Percentiles rank a stretch among this genome's conserved stretches.
Evolutionary conservation across 30 jellyfish, hydroid and myxozoan genomes (phyloP).

Genomic region (Aurelia aurita complex sp. Pacific): DNA sequence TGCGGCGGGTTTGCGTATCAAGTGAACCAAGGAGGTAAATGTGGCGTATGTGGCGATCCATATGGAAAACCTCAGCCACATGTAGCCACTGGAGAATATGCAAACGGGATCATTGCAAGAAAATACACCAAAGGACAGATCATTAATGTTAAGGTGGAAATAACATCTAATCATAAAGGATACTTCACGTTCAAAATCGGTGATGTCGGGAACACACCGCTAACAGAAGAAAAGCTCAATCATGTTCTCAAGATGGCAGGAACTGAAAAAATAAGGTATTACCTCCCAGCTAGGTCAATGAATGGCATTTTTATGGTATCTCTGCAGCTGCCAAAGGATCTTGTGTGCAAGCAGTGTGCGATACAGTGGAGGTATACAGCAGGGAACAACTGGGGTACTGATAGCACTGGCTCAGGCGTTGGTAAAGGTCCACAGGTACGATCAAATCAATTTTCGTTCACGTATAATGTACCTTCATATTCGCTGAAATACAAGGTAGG

Average conservation of each 20-base stretch:
- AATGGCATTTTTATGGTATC: slow-evolving; percentile 28
- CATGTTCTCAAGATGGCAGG: slow-evolving; percentile 24
- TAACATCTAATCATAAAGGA: slow-evolving; percentile 67
- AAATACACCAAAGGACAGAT: slow-evolving; percentile 50
- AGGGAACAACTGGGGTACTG: slow-evolving; percentile 72
- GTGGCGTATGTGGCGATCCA: slow-evolving; percentile 80
- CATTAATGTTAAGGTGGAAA: slow-evolving; percentile 34
- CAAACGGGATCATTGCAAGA: slow-evolving; percentile 38
- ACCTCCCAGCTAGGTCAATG: slow-evolving; percentile 20
- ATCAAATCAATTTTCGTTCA: background rate
- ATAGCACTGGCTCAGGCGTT: slow-evolving; percentile 28
- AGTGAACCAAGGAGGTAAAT: slow-evolving; percentile 37
- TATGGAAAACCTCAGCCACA: slow-evolving; percentile 13
- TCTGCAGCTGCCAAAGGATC: slow-evolving; percentile 26
- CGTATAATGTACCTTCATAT: no score
- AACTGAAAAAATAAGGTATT: background rate
- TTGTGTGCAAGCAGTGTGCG: slow-evolving; percentile 51
- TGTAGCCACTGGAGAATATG: slow-evolving; percentile 46
- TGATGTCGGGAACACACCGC: slow-evolving; percentile 25
- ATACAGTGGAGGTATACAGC: slow-evolving; percentile 54
- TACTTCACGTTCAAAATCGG: slow-evolving; percentile 35
- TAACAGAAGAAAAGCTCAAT: slow-evolving; percentile 43
- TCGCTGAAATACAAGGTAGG: no score
- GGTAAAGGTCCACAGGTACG: slow-evolving; percentile 55
- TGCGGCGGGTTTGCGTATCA: slow-evolving; percentile 71